Conservation (phyloP, 2,888 invertebrate species). For the Tachina grossa region DNA sequence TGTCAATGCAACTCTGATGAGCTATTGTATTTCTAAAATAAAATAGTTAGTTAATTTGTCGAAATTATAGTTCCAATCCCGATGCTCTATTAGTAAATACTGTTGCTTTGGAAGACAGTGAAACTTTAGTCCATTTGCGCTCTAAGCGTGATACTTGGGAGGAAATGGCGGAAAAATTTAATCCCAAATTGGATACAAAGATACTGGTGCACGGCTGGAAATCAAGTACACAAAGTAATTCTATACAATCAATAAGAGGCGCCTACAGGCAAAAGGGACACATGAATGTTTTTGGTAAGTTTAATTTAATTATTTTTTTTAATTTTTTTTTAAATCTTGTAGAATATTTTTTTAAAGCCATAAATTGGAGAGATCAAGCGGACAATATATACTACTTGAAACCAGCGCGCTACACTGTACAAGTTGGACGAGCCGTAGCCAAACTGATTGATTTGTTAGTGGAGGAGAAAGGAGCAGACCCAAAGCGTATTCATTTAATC, state of each 20-base stretch:
- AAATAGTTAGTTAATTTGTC: slow-evolving; percentile 1
- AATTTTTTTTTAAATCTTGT: not conserved
- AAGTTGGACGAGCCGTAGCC: slow-evolving; percentile 81
- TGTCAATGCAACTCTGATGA: not conserved
- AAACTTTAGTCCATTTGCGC: slow-evolving; percentile 70
- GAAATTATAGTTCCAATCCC: slow-evolving; percentile 73
- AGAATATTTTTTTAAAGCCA: slow-evolving; percentile 73
- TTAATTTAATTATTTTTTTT: not conserved
- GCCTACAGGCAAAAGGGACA: slow-evolving; percentile 79
- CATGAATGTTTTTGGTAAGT: slow-evolving; percentile 80
- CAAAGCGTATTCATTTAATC: slow-evolving; percentile 80
- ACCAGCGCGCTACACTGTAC: slow-evolving; percentile 80
- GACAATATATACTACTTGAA: slow-evolving; percentile 81
- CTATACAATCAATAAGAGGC: slow-evolving; percentile 81
- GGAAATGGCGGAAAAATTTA: slow-evolving; percentile 80
- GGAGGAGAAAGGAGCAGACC: slow-evolving; percentile 79
- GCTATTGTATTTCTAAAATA: not conserved
- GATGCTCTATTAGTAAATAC: slow-evolving; percentile 73
- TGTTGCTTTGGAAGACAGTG: slow-evolving; percentile 76
- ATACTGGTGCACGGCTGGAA: slow-evolving; percentile 83
- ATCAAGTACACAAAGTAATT: slow-evolving; percentile 81
- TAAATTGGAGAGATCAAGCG: slow-evolving; percentile 82
- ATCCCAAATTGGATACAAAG: slow-evolving; percentile 80
- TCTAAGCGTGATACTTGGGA: slow-evolving; percentile 80
- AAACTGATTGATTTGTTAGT: slow-evolving; percentile 81